These are phyloP conservation scores for Lagorchestes hirsutus DNA, from an alignment of 2,797 vertebrate genomes.

Conservation along the genomic window DNA sequence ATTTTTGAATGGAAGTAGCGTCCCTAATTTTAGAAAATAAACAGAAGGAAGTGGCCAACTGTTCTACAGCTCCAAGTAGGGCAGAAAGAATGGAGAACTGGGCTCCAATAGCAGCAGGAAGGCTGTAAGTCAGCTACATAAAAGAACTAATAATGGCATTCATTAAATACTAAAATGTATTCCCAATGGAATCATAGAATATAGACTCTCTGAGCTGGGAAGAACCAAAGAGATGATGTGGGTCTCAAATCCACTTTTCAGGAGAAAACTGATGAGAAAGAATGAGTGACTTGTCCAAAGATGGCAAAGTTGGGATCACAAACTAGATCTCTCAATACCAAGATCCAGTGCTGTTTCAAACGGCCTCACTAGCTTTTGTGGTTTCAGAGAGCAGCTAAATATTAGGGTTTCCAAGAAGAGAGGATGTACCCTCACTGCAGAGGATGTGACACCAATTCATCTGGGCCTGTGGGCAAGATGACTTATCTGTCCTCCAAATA, in stretches of 20 bases:
- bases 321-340: not conserved
- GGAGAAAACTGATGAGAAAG: constrained; percentile 9
- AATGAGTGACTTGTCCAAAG: not conserved
- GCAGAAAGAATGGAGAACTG: not conserved
- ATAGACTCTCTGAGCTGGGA: not conserved
- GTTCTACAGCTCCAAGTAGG: not conserved
- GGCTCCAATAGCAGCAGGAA: not conserved
- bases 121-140: not conserved
- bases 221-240: not conserved
- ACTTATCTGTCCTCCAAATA: not conserved
- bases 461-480: not conserved
- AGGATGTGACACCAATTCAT: constrained; percentile 27
- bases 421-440: constrained; percentile 39
- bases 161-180: not conserved
- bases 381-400: constrained; percentile 27
- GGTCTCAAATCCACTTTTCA: not conserved
- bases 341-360: not conserved
- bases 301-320: not conserved
- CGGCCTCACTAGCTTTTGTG: not conserved
- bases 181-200: not conserved
- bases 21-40: constrained; percentile 13
- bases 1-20: not conserved
- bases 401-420: constrained; percentile 63
- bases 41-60: constrained; percentile 10
- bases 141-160: not conserved